Conservation (phyloP, 2,888 invertebrate species). For the Tuberolachnus salignus region DNA sequence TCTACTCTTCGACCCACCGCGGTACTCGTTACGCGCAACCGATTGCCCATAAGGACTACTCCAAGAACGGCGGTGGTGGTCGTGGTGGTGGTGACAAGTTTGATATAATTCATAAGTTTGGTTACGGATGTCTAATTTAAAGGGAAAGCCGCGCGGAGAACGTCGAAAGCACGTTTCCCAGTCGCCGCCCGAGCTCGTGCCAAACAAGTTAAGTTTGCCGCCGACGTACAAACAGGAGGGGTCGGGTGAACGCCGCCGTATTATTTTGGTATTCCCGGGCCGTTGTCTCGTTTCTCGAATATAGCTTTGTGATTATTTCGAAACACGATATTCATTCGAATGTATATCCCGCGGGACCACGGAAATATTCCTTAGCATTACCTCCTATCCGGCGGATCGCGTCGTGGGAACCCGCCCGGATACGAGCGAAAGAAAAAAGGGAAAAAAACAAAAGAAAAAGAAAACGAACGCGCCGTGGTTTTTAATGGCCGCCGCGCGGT, state of each 20-base stretch:
- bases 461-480: no score
- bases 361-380: neutral
- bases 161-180: constrained; percentile 43
- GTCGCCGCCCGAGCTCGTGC: constrained; percentile 41
- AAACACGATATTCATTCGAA: constrained; percentile 47
- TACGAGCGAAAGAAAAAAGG: no score
- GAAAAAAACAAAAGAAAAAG: no score
- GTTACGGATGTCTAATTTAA: constrained; percentile 53
- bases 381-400: no score
- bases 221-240: neutral
- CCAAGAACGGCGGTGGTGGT: no score
- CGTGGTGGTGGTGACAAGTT: constrained; percentile 37
- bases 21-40: no score
- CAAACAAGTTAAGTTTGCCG: constrained; percentile 54
- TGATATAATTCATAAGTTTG: constrained; percentile 49
- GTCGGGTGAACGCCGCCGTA: neutral
- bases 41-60: no score
- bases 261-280: constrained; percentile 41
- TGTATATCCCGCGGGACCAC: neutral
- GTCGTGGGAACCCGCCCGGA: no score
- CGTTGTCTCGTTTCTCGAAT: constrained; percentile 28
- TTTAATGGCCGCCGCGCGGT: no score
- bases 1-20: neutral
- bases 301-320: constrained; percentile 51
- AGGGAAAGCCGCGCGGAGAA: neutral